Base-by-base conservation (phyloP, 2,113 vertebrate species). In the Pseudois nayaur region DNA sequence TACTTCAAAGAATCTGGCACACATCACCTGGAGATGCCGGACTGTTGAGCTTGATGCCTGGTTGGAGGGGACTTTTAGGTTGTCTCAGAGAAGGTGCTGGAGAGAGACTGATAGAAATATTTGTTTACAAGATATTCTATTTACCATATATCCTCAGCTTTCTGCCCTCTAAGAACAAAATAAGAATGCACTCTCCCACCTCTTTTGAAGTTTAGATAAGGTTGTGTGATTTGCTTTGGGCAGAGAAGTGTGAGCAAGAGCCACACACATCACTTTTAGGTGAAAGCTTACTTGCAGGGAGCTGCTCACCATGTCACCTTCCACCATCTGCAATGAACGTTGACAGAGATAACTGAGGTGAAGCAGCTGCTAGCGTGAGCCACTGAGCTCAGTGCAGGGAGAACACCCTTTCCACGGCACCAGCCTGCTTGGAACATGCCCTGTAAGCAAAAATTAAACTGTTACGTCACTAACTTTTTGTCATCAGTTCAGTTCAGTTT, bases 321-420 rank as follows among this genome's bases (percentile, higher is more conserved):
- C 33, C 27, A 31, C 5, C 16, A 3, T 40, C 27, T 25, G 60
- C 33, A 17, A 1, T 17, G 52, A 43, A 3, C 1, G 5, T 1
- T 50, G 54, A 0, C 9, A 2, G 8, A 12, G 2, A 14, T 1
- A 6, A 23, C 16, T 0, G 31, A 15, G 12, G 45, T 8, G 21
- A n/a, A 5, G 43, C 36, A 2, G 15, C 50, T 19, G 17, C 4
- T 16, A 48, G 29, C 45, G 29, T 45, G 40, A 19, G 19, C 8
- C 21, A 3, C 36, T 55, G 43, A n/a, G 15, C 23, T 78, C 13
- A 0, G 0, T 4, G 10, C 3, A 23, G 9, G 3, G 2, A 29
- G 76, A 33, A 10, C 50, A 52, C 21, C 29, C 17, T 21, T n/a
- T 4, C 3, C 36, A 5, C 0, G 36, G 48, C 13, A 60, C 14